Evolutionary conservation across 2,113 vertebrate genomes (phyloP).

Genomic region (Puffinus mauretanicus): DNA sequence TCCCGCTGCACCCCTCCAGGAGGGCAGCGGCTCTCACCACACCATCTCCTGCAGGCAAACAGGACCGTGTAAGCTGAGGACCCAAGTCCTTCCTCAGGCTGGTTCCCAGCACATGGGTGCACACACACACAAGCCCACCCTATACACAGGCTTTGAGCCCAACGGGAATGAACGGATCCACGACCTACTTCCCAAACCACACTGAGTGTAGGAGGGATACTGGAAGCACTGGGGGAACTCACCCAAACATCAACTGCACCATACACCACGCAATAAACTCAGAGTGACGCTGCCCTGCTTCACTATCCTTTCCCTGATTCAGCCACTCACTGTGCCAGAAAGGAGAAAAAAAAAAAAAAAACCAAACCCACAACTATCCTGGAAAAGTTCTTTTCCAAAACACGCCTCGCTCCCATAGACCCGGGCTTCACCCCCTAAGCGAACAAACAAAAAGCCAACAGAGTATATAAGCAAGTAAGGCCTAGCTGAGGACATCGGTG

Average conservation of each 20-base stretch:
- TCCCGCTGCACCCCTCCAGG: background rate
- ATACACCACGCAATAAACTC: background rate
- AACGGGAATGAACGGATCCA: background rate
- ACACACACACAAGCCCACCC: background rate
- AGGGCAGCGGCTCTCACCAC: background rate
- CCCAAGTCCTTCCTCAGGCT: background rate
- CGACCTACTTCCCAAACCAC: background rate
- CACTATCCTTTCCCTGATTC: background rate
- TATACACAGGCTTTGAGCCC: fast-evolving
- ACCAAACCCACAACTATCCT: background rate
- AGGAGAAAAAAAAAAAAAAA: too few species aligned
- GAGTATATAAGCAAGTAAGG: background rate
- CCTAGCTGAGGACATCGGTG: background rate
- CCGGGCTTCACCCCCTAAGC: background rate
- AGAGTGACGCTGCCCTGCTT: background rate
- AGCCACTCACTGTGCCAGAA: background rate
- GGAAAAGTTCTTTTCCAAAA: background rate
- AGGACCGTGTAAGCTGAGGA: background rate
- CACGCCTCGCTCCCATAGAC: background rate
- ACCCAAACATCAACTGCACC: background rate
- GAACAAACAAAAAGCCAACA: background rate
- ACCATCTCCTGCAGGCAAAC: background rate
- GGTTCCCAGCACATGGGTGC: background rate
- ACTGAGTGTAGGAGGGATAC: background rate
- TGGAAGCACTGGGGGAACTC: background rate